A percentile compares a stretch with the other conserved stretches of the same genome.
Evolutionary conservation across 2,797 vertebrate genomes (phyloP).

Genomic region (Scarus forsteni): DNA sequence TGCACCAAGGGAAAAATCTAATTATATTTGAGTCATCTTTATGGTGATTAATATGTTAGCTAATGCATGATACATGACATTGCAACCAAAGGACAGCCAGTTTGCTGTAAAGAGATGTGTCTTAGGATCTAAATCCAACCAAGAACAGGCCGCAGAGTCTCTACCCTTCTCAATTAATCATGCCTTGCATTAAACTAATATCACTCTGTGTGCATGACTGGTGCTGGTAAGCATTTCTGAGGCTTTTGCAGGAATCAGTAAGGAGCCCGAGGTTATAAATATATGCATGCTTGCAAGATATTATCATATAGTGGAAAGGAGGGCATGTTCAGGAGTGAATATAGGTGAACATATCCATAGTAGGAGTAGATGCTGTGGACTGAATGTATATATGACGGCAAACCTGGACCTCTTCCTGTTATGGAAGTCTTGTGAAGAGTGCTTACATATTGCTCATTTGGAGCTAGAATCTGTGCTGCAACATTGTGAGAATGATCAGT

Average conservation of each 20-base stretch:
- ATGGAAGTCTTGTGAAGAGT: too few relatives aligned
- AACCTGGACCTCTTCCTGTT: too few relatives aligned
- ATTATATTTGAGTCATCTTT: conserved; percentile 74
- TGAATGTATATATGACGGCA: too few relatives aligned
- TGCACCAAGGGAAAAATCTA: conserved; percentile 51
- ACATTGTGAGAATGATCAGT: too few relatives aligned
- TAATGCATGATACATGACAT: conserved; percentile 74
- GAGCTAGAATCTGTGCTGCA: too few relatives aligned
- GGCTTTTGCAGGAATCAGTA: conserved; percentile 53
- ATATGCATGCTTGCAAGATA: conserved; percentile 35
- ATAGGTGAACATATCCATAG: conserved; percentile 1
- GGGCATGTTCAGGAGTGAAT: conserved; percentile 2
- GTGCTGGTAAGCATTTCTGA: conserved; percentile 59
- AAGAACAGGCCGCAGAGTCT: conserved; percentile 41
- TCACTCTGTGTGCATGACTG: conserved; percentile 48
- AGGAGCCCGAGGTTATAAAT: conserved; percentile 37
- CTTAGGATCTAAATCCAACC: conserved; percentile 45
- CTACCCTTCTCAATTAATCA: conserved; percentile 66
- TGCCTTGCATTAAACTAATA: conserved; percentile 68
- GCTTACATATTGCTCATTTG: too few relatives aligned
- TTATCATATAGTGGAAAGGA: conserved; percentile 32
- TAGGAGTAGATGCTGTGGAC: neutral
- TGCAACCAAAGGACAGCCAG: conserved; percentile 52
- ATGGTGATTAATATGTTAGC: conserved; percentile 76
- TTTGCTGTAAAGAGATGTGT: conserved; percentile 36